Evolutionary conservation across 2,113 vertebrate genomes (phyloP), one percentile per base, ranked within the genome.

Genomic region (Erpornis zantholeuca): DNA sequence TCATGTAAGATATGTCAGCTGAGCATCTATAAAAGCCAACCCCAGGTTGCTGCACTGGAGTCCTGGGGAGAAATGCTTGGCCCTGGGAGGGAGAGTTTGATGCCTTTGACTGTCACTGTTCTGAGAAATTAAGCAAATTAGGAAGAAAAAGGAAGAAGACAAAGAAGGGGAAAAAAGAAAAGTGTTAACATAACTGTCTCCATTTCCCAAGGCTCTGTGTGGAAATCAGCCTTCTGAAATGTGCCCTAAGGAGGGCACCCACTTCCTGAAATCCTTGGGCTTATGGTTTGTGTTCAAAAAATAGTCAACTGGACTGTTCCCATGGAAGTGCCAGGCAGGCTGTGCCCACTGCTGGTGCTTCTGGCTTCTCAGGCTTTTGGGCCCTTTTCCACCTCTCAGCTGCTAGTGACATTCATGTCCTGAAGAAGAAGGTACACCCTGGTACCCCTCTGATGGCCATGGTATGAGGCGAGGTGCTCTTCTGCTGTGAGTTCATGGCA

Each of bases 401-500:
- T 47, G 42, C 44, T 75, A 1, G 0, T 31, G 63, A 18, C 40
- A 11, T 7, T 59, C 14, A 0, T 21, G 38, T 36, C 70, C 82
- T 59, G 47, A 36, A 64, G 73, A 10, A 35, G 8, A 28, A 53
- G 69, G 10, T 7, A 8, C 23, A 8, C 5, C 45, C 56, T 11
- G 8, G 27, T 61, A 29, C 44, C 54, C 44, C 63, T 76, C 68
- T 18, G 18, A 20, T 0, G 2, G 40, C 59, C 33, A 3, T 1
- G 3, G 33, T 1, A 2, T 3, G 3, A 23, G 56, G 49, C 0
- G 0, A 56, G 72, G 6, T 66, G 69, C 35, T 63, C 52, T 20
- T 61, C 1, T 10, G 2, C 69, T 61, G 6, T 13, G 60, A 63
- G 28, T 4, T 82, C 56, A 6, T 14, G 23, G 47, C 28, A 11